Base-by-base conservation (phyloP, 2,797 vertebrate species). In the Eulemur albifrons region DNA sequence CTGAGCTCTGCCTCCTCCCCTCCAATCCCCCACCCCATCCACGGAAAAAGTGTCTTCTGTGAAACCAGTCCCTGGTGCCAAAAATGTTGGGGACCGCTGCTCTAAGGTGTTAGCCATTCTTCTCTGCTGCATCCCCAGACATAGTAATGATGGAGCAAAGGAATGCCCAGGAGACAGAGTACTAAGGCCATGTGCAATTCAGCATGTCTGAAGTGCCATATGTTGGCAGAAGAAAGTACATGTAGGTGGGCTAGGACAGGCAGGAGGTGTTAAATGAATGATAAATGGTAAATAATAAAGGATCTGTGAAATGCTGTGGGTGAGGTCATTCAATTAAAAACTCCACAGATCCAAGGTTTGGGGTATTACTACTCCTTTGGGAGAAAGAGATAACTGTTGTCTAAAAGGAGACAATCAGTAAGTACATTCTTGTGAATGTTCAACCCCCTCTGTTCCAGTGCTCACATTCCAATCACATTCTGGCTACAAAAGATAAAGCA, bases 391-490 rank as follows among this genome's bases (percentile, higher is more conserved):
- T 54, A 23, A 76, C n/a, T 80, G 18, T 25, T 11, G 5, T 65
- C 69, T 61, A 40, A 94, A 73, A 83, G 67, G 89, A 85, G n/a
- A 54, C 43, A 20, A 79, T 43, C 2, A 43, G 2, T 7, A 12
- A n/a, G 50, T 40, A 80, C 20, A 35, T 18, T 73, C 67, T n/a
- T 63, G 5, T 15, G 77, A 45, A 25, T 18, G 45, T 79, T 77
- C 70, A 13, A 20, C 12, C n/a, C 54, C 25, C 59, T 72, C 32
- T 67, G 59, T 88, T 92, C 70, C 52, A 92, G 20, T 7, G 20
- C n/a, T 75, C 86, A 70, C 86, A 95, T 82, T 95, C 76, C 81
- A 92, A 48, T 90, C 82, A 59, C 50, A 45, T 84, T 94, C 93
- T 65, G 69, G 57, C 45, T 65, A 43, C 30, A 63, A 61, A 80